Base-by-base conservation (phyloP, 2,888 invertebrate species). In the Drosophila macrothrix region DNA sequence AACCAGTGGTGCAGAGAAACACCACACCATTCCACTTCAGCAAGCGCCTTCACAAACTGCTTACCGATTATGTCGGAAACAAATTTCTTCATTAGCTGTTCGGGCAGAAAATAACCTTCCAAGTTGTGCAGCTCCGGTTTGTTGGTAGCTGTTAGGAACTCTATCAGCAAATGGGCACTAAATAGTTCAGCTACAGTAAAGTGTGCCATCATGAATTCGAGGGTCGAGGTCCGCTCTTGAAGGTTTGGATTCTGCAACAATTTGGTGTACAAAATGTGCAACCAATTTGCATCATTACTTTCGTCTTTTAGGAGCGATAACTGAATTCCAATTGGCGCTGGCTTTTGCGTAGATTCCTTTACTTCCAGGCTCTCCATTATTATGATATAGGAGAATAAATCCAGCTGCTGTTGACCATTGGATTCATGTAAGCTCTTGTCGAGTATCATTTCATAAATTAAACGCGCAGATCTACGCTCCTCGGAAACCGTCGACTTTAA, bases 291-390 rank as follows among this genome's bases (percentile, higher is more conserved):
- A 67, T 53, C 37, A 4, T 16, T 25, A n/a, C 25, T 9, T 2
- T 3, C 3, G 14, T 37, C 53, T 43, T 35, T 53, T 33, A 53
- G 10, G 1, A 67, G 43, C 10, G 66, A 41, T 37, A 67, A 19
- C 29, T n/a, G 61, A 29, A n/a, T 16, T 50, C 50, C 35, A 31
- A 33, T 14, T 22, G n/a, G 16, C 10, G 16, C 31, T 33, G 25
- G 37, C 2, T 29, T 25, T 28, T 37, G 10, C 19, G 52, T 28
- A 1, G 6, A 22, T 10, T 43, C 14, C 3, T 66, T 41, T 22
- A 4, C 19, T 29, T 66, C 35, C 29, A 67, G 19, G 29, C 66
- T 65, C 29, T 67, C 66, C 65, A 67, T 65, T 37, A 67, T 14
- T 3, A 25, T 65, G 14, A 67, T 65, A 22, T 53, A 25, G 14